These are phyloP conservation scores for Pyralis farinalis DNA, from an alignment of 2,888 invertebrate genomes.

Conservation along the genomic window DNA sequence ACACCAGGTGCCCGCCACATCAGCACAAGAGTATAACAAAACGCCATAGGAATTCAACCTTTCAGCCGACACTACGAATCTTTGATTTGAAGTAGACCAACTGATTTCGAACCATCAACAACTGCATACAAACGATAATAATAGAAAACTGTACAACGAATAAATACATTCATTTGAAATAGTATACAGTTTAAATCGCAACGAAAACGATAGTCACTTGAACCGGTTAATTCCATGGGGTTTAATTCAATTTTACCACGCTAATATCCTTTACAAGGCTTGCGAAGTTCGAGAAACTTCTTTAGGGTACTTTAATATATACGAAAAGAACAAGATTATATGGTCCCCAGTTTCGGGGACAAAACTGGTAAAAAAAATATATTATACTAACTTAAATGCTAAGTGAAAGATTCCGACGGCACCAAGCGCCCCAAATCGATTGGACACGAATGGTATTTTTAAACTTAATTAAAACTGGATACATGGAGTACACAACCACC, in stretches of 20 bases:
- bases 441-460: neutral
- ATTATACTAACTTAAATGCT: neutral
- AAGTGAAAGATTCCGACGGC: neutral
- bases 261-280: neutral
- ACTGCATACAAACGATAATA: neutral
- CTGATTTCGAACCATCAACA: too few relatives aligned
- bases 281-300: neutral
- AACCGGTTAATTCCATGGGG: neutral
- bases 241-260: neutral
- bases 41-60: too few relatives aligned
- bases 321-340: too few relatives aligned
- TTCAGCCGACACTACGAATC: too few relatives aligned
- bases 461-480: conserved; percentile 1
- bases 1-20: too few relatives aligned
- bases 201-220: neutral
- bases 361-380: conserved; percentile 2
- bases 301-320: too few relatives aligned
- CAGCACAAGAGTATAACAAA: too few relatives aligned
- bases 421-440: neutral
- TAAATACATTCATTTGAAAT: neutral
- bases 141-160: neutral
- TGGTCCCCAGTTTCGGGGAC: too few relatives aligned
- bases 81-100: too few relatives aligned
- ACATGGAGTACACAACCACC: too few relatives aligned
- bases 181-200: neutral